Evolutionary conservation across 2,797 vertebrate genomes (phyloP).

Genomic region (Eleutherodactylus coqui): DNA sequence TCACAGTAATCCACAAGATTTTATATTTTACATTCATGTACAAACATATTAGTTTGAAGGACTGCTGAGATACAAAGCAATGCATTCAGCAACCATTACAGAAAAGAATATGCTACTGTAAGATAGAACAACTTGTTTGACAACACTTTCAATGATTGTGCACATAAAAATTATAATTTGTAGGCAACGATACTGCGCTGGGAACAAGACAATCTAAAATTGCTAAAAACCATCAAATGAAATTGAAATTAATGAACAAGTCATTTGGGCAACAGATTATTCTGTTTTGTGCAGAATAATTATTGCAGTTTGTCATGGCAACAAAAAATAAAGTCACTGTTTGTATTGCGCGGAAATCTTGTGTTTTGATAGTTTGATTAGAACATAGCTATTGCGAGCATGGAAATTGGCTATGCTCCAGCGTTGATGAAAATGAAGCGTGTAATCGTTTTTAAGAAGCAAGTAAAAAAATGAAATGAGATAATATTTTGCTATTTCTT

Average conservation of each 20-base stretch:
- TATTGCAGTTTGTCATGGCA: slow-evolving; percentile 22
- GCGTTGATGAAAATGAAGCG: slow-evolving; percentile 7
- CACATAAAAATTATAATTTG: background rate
- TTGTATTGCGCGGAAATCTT: slow-evolving; percentile 25
- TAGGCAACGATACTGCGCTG: background rate
- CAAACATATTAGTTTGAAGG: background rate
- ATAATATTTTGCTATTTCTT: background rate
- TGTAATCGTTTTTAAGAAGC: slow-evolving; percentile 12
- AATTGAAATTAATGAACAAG: slow-evolving; percentile 1
- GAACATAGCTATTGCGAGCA: slow-evolving; percentile 2
- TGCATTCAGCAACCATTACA: background rate
- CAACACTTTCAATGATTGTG: background rate
- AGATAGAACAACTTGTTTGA: background rate
- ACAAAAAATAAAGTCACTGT: slow-evolving; percentile 45
- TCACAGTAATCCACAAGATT: too few species aligned
- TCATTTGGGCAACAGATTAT: slow-evolving; percentile 21
- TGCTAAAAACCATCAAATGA: slow-evolving; percentile 11
- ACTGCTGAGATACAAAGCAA: background rate
- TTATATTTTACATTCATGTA: too few species aligned
- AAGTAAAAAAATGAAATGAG: background rate
- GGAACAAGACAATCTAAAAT: background rate
- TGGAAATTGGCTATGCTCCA: slow-evolving; percentile 20
- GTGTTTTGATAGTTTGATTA: slow-evolving; percentile 46
- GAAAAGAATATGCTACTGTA: background rate
- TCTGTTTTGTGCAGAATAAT: slow-evolving; percentile 29